Evolutionary conservation across 2,888 invertebrate genomes (phyloP), one percentile per base, ranked within the genome.

Genomic region (Thereva unica): DNA sequence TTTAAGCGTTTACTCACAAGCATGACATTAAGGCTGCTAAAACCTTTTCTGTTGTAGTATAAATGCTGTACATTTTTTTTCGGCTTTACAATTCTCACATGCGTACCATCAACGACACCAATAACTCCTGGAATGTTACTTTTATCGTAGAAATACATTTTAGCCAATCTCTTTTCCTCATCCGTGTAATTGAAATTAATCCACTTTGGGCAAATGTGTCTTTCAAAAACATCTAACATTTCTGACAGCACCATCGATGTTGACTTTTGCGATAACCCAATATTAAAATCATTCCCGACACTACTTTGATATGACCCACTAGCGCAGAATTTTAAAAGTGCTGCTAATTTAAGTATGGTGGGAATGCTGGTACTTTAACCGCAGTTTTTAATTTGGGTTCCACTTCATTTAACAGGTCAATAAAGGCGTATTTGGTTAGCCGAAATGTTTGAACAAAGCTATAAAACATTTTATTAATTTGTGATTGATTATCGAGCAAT

Each of bases 201-300:
- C 4, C 4, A 44, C 1, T 4, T 44, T 47, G 47, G 47, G 23
- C 47, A 47, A 47, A 47, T 47, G 9, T 47, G 12, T 47, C 4
- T 23, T 23, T 23, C 23, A 23, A 23, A 23, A 23, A 23, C 23
- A 23, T 23, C 23, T 23, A 23, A 23, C 4, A 47, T 47, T 47
- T 47, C 47, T 3, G 10, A 12, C 12, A 47, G 1, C 0, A 47
- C 10, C 3, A 2, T 1, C 1, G 47, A 47, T 3, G 7, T 4
- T 1, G 47, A 12, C 4, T 10, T 8, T 10, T 47, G 47, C 5
- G 47, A 10, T 6, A 47, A 7, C 7, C 47, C 47, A 10, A 47
- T 5, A 47, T 47, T 47, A 7, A 47, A 47, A 47, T 47, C 47
- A n/a, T 47, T 47, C 23, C 47, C 47, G 3, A 47, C 47, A 9